Base-by-base conservation (phyloP, 2,113 vertebrate genomes). In the Urocolius indicus region DNA sequence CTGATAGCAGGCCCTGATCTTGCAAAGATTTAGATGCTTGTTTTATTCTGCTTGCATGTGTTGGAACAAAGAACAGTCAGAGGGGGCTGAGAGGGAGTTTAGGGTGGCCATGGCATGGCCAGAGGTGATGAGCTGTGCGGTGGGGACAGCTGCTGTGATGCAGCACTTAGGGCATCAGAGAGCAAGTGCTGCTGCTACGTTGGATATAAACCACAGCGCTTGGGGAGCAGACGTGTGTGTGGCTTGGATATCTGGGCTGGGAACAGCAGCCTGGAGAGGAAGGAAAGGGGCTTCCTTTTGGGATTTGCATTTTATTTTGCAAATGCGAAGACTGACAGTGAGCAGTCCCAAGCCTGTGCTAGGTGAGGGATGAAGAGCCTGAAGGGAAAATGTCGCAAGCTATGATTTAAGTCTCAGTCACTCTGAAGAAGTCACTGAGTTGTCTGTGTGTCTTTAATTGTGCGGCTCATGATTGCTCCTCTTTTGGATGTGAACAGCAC, bases 191-290 rank as follows among this genome's bases (percentile, higher is more conserved):
- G 75, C 61, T 90, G 69, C 89, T 81, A 2, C 2, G 0, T 2
- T 73, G 48, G 62, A 45, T 48, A 21, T 14, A 38, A 93, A 67
- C 20, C 14, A 4, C 63, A 63, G 49, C 0, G 1, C 46, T 84
- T 69, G 0, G 29, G 57, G 65, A 59, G 4, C 1, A 4, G 30
- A 5, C 5, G 4, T 0, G 8, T 15, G 21, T 13, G 71, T 6
- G 17, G 11, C 20, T 88, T 3, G 19, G 34, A 34, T 27, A 32
- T 38, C 32, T 90, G 22, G 20, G 45, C 32, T 1, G 8, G 75
- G 43, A 59, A 20, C 10, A 57, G 83, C 74, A 85, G 71, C 61
- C n/a, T 49, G 61, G 23, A 48, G 54, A 72, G 29, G 75, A 41
- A 80, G 63, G 76, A 46, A 36, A 87, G 17, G 73, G 32, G 4